These are phyloP conservation scores for Muscidifurax raptorellus DNA, from an alignment of 1,140 invertebrate species.

Conservation along the genomic window DNA sequence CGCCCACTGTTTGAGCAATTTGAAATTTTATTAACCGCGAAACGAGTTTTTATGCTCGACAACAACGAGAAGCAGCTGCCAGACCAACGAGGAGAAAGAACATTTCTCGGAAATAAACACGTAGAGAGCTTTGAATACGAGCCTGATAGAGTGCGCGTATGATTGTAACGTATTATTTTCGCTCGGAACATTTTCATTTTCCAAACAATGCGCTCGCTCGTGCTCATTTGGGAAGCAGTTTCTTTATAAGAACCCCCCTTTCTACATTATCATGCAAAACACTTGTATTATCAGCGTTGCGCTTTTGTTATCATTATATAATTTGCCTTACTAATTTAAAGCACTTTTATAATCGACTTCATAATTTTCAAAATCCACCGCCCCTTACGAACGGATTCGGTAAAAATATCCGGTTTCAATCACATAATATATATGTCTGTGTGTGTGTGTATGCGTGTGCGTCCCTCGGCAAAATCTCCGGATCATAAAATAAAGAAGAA, in stretches of 20 bases:
- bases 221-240: background rate
- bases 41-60: no score
- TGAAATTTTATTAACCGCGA: no score
- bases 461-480: no score
- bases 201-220: background rate
- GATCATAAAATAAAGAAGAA: no score
- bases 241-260: background rate
- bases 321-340: background rate
- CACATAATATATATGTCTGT: no score
- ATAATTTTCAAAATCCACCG: no score
- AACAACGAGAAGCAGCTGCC: no score
- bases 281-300: background rate
- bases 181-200: background rate
- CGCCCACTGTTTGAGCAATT: no score
- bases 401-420: no score
- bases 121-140: background rate
- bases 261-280: background rate
- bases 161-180: background rate
- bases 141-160: background rate
- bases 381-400: no score
- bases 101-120: background rate
- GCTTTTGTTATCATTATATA: background rate
- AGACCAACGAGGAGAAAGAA: background rate
- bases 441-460: no score
- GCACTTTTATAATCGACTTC: background rate